These are phyloP conservation scores for Corynorhinus townsendii DNA, from an alignment of 2,113 vertebrate genomes.

Conservation along the genomic window DNA sequence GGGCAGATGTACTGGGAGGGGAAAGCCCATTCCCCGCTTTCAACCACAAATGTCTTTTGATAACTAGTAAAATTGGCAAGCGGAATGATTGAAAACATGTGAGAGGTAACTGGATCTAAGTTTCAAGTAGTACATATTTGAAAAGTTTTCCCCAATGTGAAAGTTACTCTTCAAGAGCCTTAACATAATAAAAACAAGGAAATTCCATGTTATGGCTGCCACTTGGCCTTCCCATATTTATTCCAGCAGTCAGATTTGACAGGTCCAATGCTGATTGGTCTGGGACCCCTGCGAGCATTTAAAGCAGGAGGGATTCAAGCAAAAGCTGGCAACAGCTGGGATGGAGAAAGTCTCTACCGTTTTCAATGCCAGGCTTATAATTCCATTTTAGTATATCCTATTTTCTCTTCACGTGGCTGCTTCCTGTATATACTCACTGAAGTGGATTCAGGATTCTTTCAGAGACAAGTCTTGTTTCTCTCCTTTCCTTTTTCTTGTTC, in stretches of 20 bases:
- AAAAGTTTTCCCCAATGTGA: constrained; percentile 60
- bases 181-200: constrained; percentile 68
- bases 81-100: constrained; percentile 51
- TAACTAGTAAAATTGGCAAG: constrained; percentile 55
- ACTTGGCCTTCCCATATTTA: constrained; percentile 69
- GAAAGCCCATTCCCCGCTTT: not conserved
- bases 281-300: constrained; percentile 1
- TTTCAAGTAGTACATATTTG: constrained; percentile 57
- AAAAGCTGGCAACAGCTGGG: not conserved
- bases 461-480: not conserved
- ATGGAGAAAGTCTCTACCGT: not conserved
- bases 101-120: constrained; percentile 32
- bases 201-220: constrained; percentile 66
- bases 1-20: not conserved
- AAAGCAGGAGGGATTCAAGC: not conserved
- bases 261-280: constrained; percentile 49
- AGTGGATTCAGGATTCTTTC: not conserved
- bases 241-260: constrained; percentile 68
- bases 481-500: not conserved
- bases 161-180: constrained; percentile 69
- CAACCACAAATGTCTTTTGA: constrained; percentile 43
- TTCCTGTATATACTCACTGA: constrained; percentile 41
- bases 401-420: constrained; percentile 29
- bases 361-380: constrained; percentile 11
- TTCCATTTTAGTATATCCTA: constrained; percentile 41